phyloP scores from a whole-genome alignment of 2,797 vertebrate genomes.

The Squalus acanthias region DNA sequence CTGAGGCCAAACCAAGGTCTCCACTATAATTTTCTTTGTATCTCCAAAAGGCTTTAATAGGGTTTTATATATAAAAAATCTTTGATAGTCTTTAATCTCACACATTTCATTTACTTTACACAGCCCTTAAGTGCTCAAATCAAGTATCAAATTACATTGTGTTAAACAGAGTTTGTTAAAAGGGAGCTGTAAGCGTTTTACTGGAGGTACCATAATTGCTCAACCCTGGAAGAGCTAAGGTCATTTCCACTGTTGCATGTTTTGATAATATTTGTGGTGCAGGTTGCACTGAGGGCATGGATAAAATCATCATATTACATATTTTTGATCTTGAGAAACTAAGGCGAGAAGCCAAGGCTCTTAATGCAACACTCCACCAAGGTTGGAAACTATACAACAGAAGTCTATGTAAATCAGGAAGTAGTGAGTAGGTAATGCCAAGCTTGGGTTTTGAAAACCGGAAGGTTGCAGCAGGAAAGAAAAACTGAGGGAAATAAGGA shows the following conservation, averaged over 20 bases:
- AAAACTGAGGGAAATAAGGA: not conserved
- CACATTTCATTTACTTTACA: not conserved
- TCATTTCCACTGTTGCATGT: not conserved
- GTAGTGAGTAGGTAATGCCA: not conserved
- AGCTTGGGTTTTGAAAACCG: not conserved
- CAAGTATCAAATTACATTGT: not conserved
- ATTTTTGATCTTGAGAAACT: constrained; percentile 1
- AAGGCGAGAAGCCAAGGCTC: not conserved
- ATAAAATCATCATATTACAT: not conserved
- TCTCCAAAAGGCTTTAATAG: not conserved
- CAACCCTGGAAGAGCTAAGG: not conserved
- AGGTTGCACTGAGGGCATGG: not conserved
- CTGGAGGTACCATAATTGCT: not conserved
- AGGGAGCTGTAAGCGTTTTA: not conserved
- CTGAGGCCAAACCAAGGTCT: not conserved
- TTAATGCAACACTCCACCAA: not conserved
- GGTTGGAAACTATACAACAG: not conserved
- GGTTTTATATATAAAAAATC: not conserved
- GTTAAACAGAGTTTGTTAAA: not conserved
- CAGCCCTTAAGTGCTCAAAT: not conserved
- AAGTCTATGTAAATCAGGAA: not conserved
- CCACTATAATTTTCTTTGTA: not conserved
- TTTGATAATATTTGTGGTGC: not conserved
- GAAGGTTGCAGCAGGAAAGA: not conserved
- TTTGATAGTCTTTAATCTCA: not conserved